Percentiles rank a stretch among this genome's conserved stretches.
These are phyloP conservation scores for Ianthella basta DNA, from an alignment of 37 sponge, comb jelly and placozoan genomes.

Conservation along the genomic window DNA sequence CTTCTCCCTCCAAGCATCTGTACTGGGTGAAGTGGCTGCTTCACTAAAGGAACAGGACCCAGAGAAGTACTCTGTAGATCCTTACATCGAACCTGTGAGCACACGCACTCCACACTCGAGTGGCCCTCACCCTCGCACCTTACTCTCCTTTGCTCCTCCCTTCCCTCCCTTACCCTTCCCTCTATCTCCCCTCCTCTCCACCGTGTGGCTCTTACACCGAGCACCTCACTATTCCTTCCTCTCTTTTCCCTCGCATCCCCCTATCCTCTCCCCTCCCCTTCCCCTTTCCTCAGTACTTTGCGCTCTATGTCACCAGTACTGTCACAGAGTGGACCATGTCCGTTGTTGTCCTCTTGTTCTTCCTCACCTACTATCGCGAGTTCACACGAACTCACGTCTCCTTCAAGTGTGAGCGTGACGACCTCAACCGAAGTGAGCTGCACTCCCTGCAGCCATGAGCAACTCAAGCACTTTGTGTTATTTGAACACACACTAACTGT, in stretches of 20 bases:
- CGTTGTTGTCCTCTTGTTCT: background rate
- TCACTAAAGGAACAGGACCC: background rate
- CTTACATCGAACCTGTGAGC: constrained; percentile 18
- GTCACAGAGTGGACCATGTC: constrained; percentile 19
- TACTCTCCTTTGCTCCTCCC: background rate
- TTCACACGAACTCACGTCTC: background rate
- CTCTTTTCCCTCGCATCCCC: background rate
- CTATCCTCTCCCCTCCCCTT: background rate
- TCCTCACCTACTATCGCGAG: constrained; percentile 11
- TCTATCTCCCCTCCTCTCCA: background rate
- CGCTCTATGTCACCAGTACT: constrained; percentile 2
- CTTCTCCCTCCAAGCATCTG: background rate
- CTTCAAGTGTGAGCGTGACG: too few species aligned
- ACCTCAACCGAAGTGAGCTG: too few species aligned
- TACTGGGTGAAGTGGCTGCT: background rate
- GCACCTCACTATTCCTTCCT: background rate
- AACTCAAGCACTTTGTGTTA: background rate
- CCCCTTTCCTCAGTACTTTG: background rate
- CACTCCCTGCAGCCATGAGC: background rate
- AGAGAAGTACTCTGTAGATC: background rate
- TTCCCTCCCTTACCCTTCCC: background rate
- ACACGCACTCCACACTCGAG: background rate
- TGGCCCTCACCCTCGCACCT: background rate
- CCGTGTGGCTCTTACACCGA: background rate
- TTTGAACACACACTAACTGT: background rate